Evolutionary conservation across 2,113 vertebrate species (phyloP).

Genomic region (Cyprinodon brontotheroides): DNA sequence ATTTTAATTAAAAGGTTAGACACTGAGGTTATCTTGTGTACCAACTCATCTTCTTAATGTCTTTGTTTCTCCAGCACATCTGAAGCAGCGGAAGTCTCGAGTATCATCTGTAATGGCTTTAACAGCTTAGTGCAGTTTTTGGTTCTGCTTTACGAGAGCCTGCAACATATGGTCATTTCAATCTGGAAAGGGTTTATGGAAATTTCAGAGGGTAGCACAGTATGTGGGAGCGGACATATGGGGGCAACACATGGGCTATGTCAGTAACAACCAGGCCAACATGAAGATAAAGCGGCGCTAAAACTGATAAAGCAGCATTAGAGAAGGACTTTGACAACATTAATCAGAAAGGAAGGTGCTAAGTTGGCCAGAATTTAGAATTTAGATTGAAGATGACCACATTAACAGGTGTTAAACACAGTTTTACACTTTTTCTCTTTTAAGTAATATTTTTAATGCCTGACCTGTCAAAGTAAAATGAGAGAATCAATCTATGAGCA

Average conservation of each 20-base stretch:
- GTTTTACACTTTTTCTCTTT: too few species aligned
- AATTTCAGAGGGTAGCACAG: constrained; percentile 28
- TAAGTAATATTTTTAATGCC: too few species aligned
- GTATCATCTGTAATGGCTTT: constrained; percentile 40
- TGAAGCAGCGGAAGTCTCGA: constrained; percentile 4
- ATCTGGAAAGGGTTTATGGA: constrained; percentile 50
- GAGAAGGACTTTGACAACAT: neutral
- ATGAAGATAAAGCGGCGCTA: constrained; percentile 19
- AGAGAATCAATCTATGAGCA: neutral
- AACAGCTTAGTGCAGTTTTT: constrained; percentile 47
- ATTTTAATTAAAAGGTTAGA: neutral
- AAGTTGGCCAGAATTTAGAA: too few species aligned
- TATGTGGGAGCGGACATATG: neutral
- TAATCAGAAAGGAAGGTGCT: neutral
- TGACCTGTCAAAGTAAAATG: too few species aligned
- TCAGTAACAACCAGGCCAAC: constrained; percentile 42
- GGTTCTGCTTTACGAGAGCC: constrained; percentile 22
- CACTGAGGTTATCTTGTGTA: neutral
- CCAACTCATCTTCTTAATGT: neutral
- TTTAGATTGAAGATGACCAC: neutral
- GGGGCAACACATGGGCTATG: constrained; percentile 26
- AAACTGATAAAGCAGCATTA: neutral
- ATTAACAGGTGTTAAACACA: too few species aligned
- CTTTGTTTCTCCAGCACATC: neutral
- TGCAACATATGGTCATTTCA: constrained; percentile 43